These are phyloP conservation scores for Hymenochirus boettgeri DNA, from an alignment of 2,113 vertebrate genomes.

Conservation along the genomic window DNA sequence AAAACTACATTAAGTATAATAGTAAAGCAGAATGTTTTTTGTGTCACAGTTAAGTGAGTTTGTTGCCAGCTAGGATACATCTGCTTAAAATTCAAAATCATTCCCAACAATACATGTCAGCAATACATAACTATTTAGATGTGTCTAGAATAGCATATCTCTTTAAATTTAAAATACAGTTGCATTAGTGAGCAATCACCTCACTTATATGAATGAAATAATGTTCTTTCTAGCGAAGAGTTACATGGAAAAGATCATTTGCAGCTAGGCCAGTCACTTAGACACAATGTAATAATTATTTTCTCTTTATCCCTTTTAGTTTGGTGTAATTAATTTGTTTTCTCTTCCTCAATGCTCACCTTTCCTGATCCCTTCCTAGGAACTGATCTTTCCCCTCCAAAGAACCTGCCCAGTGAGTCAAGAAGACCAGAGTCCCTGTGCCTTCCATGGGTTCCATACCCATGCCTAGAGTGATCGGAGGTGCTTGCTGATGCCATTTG, in stretches of 20 bases:
- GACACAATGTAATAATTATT: conserved; percentile 9
- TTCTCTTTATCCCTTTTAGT: conserved; percentile 44
- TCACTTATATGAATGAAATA: not conserved
- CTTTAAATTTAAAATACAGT: not conserved
- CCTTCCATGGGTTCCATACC: conserved; percentile 69
- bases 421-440: conserved; percentile 89
- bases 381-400: conserved; percentile 85
- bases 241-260: not conserved
- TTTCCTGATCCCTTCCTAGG: conserved; percentile 86
- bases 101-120: conserved; percentile 1
- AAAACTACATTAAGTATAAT: not conserved
- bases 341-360: conserved; percentile 83
- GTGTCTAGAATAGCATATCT: not conserved
- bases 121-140: not conserved
- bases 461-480: conserved; percentile 71
- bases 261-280: not conserved
- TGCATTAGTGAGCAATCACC: not conserved
- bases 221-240: conserved; percentile 12
- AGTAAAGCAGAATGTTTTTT: not conserved
- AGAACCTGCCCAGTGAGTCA: conserved; percentile 95
- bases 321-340: conserved; percentile 50
- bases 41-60: not conserved
- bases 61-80: not conserved
- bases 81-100: not conserved
- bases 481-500: conserved; percentile 87